phyloP scores from a whole-genome alignment of 2,888 invertebrate genomes.

The Andrena praecox region DNA sequence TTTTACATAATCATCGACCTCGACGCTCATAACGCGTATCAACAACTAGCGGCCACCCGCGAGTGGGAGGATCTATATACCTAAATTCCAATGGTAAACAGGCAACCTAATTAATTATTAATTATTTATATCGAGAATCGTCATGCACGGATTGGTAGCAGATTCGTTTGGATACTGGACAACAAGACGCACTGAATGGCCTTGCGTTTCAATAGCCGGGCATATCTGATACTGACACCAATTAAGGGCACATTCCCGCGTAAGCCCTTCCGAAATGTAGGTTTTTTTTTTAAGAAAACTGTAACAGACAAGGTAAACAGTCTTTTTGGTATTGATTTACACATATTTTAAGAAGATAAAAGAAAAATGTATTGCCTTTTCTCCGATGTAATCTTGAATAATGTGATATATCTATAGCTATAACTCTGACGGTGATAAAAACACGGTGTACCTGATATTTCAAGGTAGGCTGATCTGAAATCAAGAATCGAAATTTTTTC shows the following conservation, averaged over 20 bases:
- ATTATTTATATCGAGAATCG: conserved; percentile 60
- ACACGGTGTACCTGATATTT: too few relatives aligned
- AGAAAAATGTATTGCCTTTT: too few relatives aligned
- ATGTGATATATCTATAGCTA: too few relatives aligned
- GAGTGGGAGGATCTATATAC: conserved; percentile 64
- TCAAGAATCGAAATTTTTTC: too few relatives aligned
- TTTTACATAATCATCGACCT: conserved; percentile 60
- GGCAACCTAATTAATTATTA: conserved; percentile 65
- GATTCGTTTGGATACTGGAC: conserved; percentile 15
- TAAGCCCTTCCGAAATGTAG: too few relatives aligned
- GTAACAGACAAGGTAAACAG: too few relatives aligned
- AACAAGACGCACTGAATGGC: not conserved
- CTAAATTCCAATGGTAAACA: conserved; percentile 64
- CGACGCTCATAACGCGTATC: conserved; percentile 29
- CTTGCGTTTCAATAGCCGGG: conserved; percentile 6
- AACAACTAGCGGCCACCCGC: conserved; percentile 21
- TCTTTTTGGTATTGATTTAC: too few relatives aligned
- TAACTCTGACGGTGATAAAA: too few relatives aligned
- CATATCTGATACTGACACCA: not conserved
- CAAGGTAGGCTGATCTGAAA: too few relatives aligned
- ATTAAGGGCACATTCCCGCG: not conserved
- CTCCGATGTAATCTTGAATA: too few relatives aligned
- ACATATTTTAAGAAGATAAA: too few relatives aligned
- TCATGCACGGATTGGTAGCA: conserved; percentile 35
- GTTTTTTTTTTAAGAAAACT: too few relatives aligned